Percentiles rank a stretch among this genome's conserved stretches.
Conservation (phyloP, 2,888 invertebrate genomes). For the Sussaba pulchella region DNA sequence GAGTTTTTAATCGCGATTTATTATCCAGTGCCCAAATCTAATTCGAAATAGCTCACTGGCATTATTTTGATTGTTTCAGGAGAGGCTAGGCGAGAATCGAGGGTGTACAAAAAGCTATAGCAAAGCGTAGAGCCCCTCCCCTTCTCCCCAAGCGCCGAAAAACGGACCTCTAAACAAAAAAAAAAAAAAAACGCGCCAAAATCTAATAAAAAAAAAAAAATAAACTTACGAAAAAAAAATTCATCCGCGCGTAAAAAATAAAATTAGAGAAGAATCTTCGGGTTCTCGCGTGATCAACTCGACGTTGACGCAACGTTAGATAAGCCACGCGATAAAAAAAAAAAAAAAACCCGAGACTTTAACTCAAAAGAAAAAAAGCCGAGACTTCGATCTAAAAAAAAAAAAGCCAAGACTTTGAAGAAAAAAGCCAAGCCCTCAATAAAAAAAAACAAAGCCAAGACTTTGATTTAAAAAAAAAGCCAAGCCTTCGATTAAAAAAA, state of each 20-base stretch:
- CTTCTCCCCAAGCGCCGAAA: neutral
- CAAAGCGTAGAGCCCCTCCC: slow-evolving; percentile 45
- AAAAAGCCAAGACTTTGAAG: neutral
- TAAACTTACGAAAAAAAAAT: neutral
- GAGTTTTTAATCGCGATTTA: slow-evolving; percentile 38
- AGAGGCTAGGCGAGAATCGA: slow-evolving; percentile 82
- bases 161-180: neutral
- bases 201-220: neutral
- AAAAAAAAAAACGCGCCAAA: neutral
- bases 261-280: slow-evolving; percentile 12
- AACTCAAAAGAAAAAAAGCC: neutral
- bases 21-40: slow-evolving; percentile 47
- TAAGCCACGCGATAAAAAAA: slow-evolving; percentile 2
- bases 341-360: neutral
- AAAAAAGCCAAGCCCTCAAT: too few species aligned
- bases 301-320: slow-evolving; percentile 55
- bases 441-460: neutral
- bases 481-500: too few species aligned
- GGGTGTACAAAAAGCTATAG: slow-evolving; percentile 60
- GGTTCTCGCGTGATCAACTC: slow-evolving; percentile 10
- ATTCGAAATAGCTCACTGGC: slow-evolving; percentile 80
- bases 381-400: neutral
- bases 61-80: slow-evolving; percentile 87
- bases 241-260: neutral
- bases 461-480: neutral